Evolutionary conservation across 2,888 invertebrate genomes (phyloP).

Genomic region (Calliphora vomitoria): DNA sequence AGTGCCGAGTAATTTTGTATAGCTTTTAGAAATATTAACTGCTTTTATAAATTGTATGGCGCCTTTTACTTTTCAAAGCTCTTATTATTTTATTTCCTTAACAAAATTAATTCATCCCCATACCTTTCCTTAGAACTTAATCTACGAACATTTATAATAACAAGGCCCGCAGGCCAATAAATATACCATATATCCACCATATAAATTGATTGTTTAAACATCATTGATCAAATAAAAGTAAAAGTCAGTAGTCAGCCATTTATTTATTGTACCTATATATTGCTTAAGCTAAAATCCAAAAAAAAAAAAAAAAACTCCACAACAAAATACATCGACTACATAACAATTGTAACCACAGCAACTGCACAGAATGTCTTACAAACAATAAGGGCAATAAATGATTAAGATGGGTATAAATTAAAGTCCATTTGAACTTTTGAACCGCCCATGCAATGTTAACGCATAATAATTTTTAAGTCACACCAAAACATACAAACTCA

Average conservation of each 20-base stretch:
- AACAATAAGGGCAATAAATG: constrained; percentile 72
- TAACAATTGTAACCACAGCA: constrained; percentile 57
- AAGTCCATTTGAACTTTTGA: constrained; percentile 73
- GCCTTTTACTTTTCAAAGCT: no score
- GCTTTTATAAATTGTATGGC: no score
- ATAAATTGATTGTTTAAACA: constrained; percentile 72
- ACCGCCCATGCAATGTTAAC: constrained; percentile 73
- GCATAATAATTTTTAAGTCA: constrained; percentile 69
- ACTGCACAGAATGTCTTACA: constrained; percentile 60
- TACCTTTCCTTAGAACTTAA: constrained; percentile 9
- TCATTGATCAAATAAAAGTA: constrained; percentile 72
- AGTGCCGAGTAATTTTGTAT: no score
- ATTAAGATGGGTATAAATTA: constrained; percentile 73
- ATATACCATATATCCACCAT: constrained; percentile 1
- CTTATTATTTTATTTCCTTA: no score
- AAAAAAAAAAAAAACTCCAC: neutral
- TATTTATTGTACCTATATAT: constrained; percentile 28
- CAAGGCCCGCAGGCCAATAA: constrained; percentile 38
- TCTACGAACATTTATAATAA: constrained; percentile 8
- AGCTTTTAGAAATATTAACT: no score
- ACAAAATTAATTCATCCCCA: no score
- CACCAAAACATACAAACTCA: constrained; percentile 1
- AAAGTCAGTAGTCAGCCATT: constrained; percentile 70
- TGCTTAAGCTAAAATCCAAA: constrained; percentile 27
- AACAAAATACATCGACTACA: constrained; percentile 43